Evolutionary conservation across 2,113 vertebrate genomes (phyloP).

Genomic region (Pelusios castaneus): DNA sequence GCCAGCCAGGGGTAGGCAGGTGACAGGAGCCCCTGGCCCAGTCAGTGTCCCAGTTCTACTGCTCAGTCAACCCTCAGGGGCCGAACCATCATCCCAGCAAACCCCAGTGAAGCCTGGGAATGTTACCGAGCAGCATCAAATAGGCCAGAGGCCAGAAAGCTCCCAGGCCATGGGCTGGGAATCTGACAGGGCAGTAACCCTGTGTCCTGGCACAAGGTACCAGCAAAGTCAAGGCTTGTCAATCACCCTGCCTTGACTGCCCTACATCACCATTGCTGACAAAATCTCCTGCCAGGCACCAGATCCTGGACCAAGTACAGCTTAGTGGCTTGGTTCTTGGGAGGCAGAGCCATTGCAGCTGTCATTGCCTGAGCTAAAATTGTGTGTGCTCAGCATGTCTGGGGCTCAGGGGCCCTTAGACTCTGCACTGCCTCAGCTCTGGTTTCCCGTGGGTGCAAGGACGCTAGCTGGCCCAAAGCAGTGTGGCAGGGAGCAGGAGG

Average conservation of each 20-base stretch:
- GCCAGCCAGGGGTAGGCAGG: background rate
- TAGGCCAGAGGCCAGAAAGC: too few species aligned
- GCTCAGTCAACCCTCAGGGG: background rate
- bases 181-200: too few species aligned
- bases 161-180: background rate
- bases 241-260: background rate
- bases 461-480: background rate
- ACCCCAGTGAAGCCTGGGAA: background rate
- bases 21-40: too few species aligned
- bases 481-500: background rate
- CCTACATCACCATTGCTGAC: background rate
- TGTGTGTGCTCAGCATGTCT: background rate
- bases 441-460: background rate
- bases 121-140: background rate
- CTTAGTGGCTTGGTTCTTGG: accelerated
- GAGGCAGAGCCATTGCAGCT: background rate
- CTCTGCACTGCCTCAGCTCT: too few species aligned
- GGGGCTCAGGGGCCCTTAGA: background rate
- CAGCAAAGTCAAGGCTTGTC: background rate
- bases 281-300: background rate
- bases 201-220: too few species aligned
- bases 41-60: background rate
- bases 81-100: too few species aligned
- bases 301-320: background rate
- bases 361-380: background rate